These are phyloP conservation scores for Pristionchus pacificus DNA, from an alignment of 1,140 invertebrate genomes.

Conservation along the genomic window DNA sequence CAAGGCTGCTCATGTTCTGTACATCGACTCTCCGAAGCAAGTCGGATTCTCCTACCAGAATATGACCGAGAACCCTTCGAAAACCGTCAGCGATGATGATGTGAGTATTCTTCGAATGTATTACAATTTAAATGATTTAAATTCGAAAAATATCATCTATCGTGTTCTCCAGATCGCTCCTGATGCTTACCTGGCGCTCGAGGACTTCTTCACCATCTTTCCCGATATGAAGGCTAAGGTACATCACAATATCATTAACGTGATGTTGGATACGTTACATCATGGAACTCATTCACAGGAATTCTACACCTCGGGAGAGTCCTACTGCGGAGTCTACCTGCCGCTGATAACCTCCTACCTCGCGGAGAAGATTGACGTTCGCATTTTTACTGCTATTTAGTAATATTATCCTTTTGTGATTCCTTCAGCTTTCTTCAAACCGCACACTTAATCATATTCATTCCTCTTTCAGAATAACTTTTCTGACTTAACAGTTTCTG, in stretches of 20 bases:
- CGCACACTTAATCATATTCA: no score
- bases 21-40: slow-evolving; percentile 63
- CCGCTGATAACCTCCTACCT: slow-evolving; percentile 59
- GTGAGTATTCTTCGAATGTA: no score
- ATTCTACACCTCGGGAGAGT: slow-evolving; percentile 60
- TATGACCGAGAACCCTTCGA: slow-evolving; percentile 56
- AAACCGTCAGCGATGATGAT: slow-evolving; percentile 59
- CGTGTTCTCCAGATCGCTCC: slow-evolving; percentile 21
- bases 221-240: no score
- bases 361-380: slow-evolving; percentile 42
- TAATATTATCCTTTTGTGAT: no score
- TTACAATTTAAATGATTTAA: background rate
- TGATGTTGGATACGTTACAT: no score
- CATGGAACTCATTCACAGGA: no score
- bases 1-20: slow-evolving; percentile 70
- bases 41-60: slow-evolving; percentile 63
- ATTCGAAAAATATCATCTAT: background rate
- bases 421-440: no score
- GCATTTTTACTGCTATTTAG: no score
- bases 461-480: no score
- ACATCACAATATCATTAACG: no score
- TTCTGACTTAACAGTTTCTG: no score
- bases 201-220: slow-evolving; percentile 60
- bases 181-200: slow-evolving; percentile 32
- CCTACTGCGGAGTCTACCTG: slow-evolving; percentile 58